Evolutionary conservation across 2,113 vertebrate species (phyloP).

Genomic region (Gymnocephalus cernua): DNA sequence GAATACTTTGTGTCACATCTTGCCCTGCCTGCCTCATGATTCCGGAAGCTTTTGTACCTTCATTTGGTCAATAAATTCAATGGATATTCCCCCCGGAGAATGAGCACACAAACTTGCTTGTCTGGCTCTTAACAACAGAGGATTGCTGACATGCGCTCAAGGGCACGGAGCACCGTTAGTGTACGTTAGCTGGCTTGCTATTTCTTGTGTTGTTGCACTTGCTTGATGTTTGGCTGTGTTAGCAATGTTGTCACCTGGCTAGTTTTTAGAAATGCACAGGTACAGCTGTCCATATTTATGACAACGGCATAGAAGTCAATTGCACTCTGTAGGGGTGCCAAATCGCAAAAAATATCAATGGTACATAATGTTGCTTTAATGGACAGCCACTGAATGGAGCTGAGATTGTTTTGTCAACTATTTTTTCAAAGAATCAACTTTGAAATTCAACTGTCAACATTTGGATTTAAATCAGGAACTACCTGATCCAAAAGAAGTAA

Average conservation of each 20-base stretch:
- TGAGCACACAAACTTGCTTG: not conserved
- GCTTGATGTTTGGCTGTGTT: no score
- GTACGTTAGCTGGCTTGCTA: not conserved
- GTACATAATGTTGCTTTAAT: not conserved
- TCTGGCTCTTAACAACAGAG: not conserved
- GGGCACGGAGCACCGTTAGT: not conserved
- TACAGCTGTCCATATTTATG: no score
- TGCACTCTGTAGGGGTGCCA: no score
- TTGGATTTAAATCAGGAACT: not conserved
- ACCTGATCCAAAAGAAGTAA: not conserved
- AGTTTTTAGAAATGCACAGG: no score
- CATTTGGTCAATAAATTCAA: not conserved
- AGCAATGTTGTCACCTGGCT: no score
- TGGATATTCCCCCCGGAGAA: not conserved
- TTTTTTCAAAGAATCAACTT: not conserved
- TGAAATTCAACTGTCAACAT: slow-evolving; percentile 1
- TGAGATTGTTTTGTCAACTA: not conserved
- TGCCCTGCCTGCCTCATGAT: not conserved
- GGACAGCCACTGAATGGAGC: not conserved
- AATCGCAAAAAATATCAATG: no score
- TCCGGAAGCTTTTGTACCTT: not conserved
- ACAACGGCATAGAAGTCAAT: no score
- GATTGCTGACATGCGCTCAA: not conserved
- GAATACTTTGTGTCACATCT: not conserved
- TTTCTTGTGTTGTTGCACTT: no score